Percentiles rank a stretch among this genome's conserved stretches.
phyloP scores from a whole-genome alignment of 2,113 vertebrate species.

The Mormyrus iriodes region DNA sequence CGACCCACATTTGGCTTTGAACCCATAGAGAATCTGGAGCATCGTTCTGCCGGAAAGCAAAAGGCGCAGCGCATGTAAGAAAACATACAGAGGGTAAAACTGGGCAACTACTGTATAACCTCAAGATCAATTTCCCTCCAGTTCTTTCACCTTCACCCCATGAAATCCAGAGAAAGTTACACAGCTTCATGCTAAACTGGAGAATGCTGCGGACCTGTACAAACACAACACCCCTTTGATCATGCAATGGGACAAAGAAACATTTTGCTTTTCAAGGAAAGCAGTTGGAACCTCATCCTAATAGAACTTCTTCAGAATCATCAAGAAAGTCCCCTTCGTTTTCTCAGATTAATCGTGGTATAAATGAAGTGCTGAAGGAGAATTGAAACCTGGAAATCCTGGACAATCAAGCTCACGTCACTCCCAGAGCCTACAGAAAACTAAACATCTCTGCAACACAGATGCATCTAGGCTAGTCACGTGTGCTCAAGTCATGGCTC shows the following conservation, averaged over 20 bases:
- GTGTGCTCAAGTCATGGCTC: neutral
- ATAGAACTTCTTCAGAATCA: neutral
- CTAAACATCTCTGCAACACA: neutral
- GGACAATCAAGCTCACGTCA: neutral
- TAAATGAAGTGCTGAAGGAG: neutral
- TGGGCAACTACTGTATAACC: neutral
- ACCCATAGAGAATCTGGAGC: neutral
- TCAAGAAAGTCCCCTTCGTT: neutral
- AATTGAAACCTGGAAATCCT: neutral
- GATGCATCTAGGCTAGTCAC: neutral
- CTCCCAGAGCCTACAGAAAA: neutral
- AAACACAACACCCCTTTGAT: neutral
- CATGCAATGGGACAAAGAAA: neutral
- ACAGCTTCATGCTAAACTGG: neutral
- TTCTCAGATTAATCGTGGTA: neutral
- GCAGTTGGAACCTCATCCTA: neutral
- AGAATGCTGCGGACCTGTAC: neutral
- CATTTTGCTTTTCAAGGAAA: neutral
- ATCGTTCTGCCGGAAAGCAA: constrained; percentile 22
- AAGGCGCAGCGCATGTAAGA: neutral
- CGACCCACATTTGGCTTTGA: constrained; percentile 13
- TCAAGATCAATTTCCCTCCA: neutral
- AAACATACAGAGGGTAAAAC: neutral
- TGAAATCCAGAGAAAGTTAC: neutral
- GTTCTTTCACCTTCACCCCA: neutral